Evolutionary conservation across 2,888 invertebrate species (phyloP).

Genomic region (Tachina fera): DNA sequence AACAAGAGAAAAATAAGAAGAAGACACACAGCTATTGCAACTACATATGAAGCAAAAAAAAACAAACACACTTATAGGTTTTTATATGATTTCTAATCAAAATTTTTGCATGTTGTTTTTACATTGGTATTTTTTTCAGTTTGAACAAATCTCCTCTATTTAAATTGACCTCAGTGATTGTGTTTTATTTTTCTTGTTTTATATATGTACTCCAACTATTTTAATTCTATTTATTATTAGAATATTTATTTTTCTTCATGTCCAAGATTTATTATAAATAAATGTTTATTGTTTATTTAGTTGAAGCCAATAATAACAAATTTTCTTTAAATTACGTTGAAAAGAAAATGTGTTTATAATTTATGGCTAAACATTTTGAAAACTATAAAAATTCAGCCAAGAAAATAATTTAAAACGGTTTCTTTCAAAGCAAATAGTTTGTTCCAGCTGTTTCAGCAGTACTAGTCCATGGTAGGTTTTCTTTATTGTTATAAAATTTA

Average conservation of each 20-base stretch:
- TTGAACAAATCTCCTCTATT: no score
- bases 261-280: constrained; percentile 36
- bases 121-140: no score
- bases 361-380: neutral
- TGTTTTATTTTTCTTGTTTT: neutral
- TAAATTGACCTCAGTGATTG: neutral
- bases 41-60: no score
- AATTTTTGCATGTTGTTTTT: no score
- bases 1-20: no score
- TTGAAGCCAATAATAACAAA: neutral
- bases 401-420: neutral
- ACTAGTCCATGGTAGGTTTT: neutral
- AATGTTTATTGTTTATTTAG: constrained; percentile 36
- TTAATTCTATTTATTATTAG: constrained; percentile 2
- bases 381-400: constrained; percentile 19
- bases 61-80: no score
- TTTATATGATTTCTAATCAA: no score
- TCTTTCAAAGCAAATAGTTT: neutral
- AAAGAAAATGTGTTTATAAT: constrained; percentile 10
- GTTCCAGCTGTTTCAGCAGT: neutral
- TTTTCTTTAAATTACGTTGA: constrained; percentile 4
- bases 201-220: neutral
- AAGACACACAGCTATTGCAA: no score
- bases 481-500: neutral
- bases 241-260: constrained; percentile 3